Percentiles rank a stretch among this genome's conserved stretches.
Evolutionary conservation across 2,888 invertebrate species (phyloP).

Genomic region (Chydorus sphaericus): DNA sequence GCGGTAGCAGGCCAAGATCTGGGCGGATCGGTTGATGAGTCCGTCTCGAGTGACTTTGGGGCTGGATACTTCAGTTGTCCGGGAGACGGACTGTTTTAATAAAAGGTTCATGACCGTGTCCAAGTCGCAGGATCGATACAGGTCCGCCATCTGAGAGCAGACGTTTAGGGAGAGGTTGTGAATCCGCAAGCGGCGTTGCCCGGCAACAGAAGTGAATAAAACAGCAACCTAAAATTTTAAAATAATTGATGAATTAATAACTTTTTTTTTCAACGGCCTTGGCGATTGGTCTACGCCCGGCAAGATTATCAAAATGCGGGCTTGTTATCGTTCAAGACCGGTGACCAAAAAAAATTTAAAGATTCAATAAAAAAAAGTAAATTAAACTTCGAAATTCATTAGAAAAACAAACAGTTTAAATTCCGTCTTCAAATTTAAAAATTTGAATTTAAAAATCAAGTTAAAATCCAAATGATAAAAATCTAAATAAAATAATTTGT

Average conservation of each 20-base stretch:
- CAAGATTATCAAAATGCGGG: too few species aligned
- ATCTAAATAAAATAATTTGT: too few species aligned
- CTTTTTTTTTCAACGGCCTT: too few species aligned
- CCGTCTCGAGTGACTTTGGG: conserved; percentile 46
- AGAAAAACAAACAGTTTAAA: too few species aligned
- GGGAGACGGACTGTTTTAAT: conserved; percentile 59
- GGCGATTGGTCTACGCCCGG: too few species aligned
- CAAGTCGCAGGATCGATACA: conserved; percentile 84
- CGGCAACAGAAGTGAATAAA: conserved; percentile 64
- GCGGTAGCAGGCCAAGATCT: conserved; percentile 81
- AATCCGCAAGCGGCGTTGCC: conserved; percentile 77
- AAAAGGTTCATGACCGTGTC: conserved; percentile 87
- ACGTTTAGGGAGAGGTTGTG: conserved; percentile 79
- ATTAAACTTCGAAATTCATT: too few species aligned
- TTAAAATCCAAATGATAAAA: too few species aligned
- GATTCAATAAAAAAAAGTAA: background rate
- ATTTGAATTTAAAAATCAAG: background rate
- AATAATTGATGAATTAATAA: too few species aligned
- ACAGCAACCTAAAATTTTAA: conserved; percentile 51
- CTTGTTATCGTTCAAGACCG: too few species aligned
- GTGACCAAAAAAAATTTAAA: background rate
- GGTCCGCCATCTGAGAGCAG: conserved; percentile 80
- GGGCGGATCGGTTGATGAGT: conserved; percentile 66
- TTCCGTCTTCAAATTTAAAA: too few species aligned
- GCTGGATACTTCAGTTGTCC: background rate